Base-by-base conservation (phyloP, 2,113 vertebrate genomes). In the Oryzias celebensis region DNA sequence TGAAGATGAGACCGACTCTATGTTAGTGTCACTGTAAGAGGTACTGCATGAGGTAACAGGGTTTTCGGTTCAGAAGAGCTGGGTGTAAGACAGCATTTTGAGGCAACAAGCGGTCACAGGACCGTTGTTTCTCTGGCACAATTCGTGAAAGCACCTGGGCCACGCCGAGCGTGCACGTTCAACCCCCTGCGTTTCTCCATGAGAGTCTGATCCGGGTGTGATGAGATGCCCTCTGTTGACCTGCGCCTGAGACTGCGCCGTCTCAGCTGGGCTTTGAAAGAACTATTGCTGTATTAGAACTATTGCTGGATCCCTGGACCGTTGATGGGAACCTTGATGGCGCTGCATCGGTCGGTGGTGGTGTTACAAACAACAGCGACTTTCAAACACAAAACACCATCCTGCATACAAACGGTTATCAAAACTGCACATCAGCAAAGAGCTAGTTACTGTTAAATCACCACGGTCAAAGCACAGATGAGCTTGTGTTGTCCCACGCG, bases 11-110 rank as follows among this genome's bases (percentile, higher is more conserved):
- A 83, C 82, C 45, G 79, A 85, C 74, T 86, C 80, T 61, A 28
- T 73, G 85, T 87, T 87, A 82, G 85, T 64, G 82, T 87, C 74
- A 78, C 73, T 80, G 52, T 81, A 80, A 68, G 67, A 87, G 83
- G 79, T 88, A 86, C 75, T 85, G 87, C 82, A 86, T 88, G 89
- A 90, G 89, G 89, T 90, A 90, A 88, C 71, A 83, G 76, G 78
- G 82, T 84, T 85, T 81, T 84, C 75, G 81, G 81, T 87, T 83
- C 76, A 89, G 82, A 87, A 82, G 76, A 83, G 85, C 78, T 83
- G 74, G 84, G 82, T 81, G 72, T 83, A 83, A 83, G 84, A 87
- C 84, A 88, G 85, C 81, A 81, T 87, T 83, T 81, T 73, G 85
- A 87, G 64, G 73, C 70, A 73, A 73, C 71, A 47, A 72, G 43